Percentiles rank a stretch among this genome's conserved stretches.
phyloP scores from a whole-genome alignment of 2,797 vertebrate species.

The Luscinia megarhynchos region DNA sequence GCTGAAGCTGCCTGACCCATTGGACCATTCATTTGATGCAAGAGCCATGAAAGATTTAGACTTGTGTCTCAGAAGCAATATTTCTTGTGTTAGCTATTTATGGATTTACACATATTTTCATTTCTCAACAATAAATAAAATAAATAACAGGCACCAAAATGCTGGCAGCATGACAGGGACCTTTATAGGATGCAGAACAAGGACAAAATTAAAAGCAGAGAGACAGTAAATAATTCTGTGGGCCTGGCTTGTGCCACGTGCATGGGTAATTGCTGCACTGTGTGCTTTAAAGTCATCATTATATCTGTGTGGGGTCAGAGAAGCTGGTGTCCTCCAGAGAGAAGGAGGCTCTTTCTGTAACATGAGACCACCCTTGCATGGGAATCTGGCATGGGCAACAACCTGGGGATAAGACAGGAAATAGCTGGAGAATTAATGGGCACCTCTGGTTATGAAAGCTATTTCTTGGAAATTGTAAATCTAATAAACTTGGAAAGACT shows the following conservation, averaged over 20 bases:
- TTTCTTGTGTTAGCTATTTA: constrained; percentile 30
- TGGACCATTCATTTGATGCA: background rate
- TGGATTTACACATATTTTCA: constrained; percentile 36
- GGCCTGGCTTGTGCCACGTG: background rate
- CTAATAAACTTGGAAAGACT: background rate
- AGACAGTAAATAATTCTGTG: background rate
- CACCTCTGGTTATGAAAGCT: background rate
- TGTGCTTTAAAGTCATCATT: background rate
- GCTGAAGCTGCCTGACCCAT: background rate
- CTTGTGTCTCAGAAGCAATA: background rate
- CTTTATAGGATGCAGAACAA: background rate
- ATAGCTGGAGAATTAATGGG: background rate
- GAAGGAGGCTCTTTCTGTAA: background rate
- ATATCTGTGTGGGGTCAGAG: background rate
- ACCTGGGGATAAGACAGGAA: background rate
- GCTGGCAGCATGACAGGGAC: background rate
- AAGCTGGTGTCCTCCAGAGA: background rate
- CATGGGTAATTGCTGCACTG: constrained; percentile 1
- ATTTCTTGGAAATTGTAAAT: background rate
- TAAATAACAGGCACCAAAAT: background rate
- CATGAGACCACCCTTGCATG: rapidly evolving
- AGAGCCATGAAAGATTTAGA: background rate
- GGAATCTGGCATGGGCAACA: background rate
- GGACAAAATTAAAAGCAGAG: constrained; percentile 19
- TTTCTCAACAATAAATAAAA: constrained; percentile 54